Evolutionary conservation across 2,888 invertebrate species (phyloP), one percentile per base, ranked within the genome.

Genomic region (Cosmia trapezina): DNA sequence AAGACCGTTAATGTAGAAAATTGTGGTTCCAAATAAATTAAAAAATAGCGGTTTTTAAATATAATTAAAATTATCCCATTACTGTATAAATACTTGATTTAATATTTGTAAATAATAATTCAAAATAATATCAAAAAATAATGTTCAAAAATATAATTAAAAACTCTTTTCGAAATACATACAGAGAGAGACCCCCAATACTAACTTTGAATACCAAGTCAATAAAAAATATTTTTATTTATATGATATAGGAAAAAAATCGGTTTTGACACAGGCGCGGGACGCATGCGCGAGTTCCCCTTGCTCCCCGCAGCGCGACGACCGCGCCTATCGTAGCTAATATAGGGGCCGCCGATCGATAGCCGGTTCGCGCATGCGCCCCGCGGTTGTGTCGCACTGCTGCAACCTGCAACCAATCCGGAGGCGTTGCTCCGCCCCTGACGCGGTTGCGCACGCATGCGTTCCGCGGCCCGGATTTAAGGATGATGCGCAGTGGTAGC

Each of bases 321-420:
- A 62, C 33, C 19, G 47, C 43, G 12, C 19, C 41, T 28, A 14
- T 37, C 37, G 12, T 14, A 28, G 17, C 4, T 33, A 37, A 5
- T 37, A 3, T 19, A 47, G 7, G 51, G 12, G 60, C n/a, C 28
- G 47, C n/a, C 65, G 69, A 82, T 82, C 79, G 69, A 82, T 80
- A 56, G 33, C 49, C 22, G 1, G 9, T 54, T 33, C 56, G 67
- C 78, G 51, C 80, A 71, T 77, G 82, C 71, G 82, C 14, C 64
- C 54, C 45, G 57, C 45, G 33, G 51, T 14, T 4, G 33, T 64
- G 63, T 17, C 56, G 14, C 4, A 7, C 5, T 37, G 51, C 37
- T 8, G 37, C 45, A 33, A 4, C 59, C 28, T 8, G 37, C 45
- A 43, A 5, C 59, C 63, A 63, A 60, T 53, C 59, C n/a, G 49